Percentiles rank a stretch among this genome's conserved stretches.
Conservation (phyloP, 2,888 invertebrate genomes). For the Theristus sp. region DNA sequence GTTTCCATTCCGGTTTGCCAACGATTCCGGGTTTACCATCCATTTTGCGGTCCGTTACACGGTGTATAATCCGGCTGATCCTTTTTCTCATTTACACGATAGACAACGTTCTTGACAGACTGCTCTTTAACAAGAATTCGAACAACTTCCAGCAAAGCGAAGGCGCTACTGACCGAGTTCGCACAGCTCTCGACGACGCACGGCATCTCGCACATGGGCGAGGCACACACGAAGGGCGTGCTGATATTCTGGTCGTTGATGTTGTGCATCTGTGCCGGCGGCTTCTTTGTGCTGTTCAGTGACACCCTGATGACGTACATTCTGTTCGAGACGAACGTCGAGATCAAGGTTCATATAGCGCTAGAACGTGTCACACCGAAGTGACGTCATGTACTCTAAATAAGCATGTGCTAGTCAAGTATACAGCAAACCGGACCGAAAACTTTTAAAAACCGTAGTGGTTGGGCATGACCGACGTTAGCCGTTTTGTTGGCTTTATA, state of each 20-base stretch:
- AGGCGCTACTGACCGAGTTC: not conserved
- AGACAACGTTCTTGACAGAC: no score
- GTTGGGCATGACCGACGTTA: no score
- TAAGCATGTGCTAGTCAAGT: no score
- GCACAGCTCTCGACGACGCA: slow-evolving; percentile 2
- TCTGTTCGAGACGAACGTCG: not conserved
- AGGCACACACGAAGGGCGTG: slow-evolving; percentile 2
- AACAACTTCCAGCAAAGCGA: not conserved
- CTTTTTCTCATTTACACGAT: no score
- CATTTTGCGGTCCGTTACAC: no score
- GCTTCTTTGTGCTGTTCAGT: slow-evolving; percentile 1
- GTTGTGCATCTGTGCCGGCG: not conserved
- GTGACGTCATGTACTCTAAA: no score
- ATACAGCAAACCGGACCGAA: no score
- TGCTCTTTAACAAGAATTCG: no score
- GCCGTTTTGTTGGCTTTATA: not conserved
- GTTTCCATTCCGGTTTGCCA: not conserved
- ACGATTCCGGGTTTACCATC: not conserved
- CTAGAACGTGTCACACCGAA: no score
- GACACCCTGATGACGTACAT: not conserved
- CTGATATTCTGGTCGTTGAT: slow-evolving; percentile 1
- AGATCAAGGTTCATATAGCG: not conserved
- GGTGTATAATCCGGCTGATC: no score
- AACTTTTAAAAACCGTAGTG: no score
- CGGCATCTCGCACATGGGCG: slow-evolving; percentile 3